These are phyloP conservation scores for Cervus canadensis DNA, from an alignment of 2,113 vertebrate species.

Conservation along the genomic window DNA sequence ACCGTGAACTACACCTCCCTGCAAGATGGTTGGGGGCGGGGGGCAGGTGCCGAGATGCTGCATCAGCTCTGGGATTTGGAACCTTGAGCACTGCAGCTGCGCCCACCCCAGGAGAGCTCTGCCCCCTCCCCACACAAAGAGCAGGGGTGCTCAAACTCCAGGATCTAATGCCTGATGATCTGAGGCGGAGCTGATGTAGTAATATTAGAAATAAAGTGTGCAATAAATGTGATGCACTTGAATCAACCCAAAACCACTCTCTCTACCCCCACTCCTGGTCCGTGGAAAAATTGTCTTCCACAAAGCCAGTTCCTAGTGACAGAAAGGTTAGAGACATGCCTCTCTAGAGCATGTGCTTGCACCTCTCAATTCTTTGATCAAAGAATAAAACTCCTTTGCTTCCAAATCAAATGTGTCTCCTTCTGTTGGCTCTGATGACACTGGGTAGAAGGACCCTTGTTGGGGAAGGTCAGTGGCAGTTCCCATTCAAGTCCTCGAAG, in stretches of 20 bases:
- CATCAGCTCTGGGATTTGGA: not conserved
- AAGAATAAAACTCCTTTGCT: not conserved
- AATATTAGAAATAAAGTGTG: not conserved
- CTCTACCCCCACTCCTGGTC: not conserved
- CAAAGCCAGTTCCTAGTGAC: not conserved
- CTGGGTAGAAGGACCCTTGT: not conserved
- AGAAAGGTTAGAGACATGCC: not conserved
- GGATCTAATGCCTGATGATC: not conserved
- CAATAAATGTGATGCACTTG: not conserved
- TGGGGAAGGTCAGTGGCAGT: not conserved
- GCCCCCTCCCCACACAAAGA: not conserved
- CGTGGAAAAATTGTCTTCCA: not conserved
- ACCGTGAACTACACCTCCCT: rapidly evolving
- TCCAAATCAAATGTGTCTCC: not conserved
- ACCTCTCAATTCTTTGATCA: not conserved
- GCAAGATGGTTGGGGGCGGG: not conserved
- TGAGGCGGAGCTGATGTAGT: too few relatives aligned
- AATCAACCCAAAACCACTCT: not conserved
- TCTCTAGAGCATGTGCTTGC: not conserved
- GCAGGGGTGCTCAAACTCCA: not conserved
- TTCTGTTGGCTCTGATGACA: not conserved
- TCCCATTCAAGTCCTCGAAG: not conserved
- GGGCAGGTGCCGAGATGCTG: not conserved
- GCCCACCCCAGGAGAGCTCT: too few relatives aligned
- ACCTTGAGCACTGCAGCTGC: not conserved